Conservation (phyloP, 1,140 invertebrate species). For the Rhyzopertha dominica region DNA sequence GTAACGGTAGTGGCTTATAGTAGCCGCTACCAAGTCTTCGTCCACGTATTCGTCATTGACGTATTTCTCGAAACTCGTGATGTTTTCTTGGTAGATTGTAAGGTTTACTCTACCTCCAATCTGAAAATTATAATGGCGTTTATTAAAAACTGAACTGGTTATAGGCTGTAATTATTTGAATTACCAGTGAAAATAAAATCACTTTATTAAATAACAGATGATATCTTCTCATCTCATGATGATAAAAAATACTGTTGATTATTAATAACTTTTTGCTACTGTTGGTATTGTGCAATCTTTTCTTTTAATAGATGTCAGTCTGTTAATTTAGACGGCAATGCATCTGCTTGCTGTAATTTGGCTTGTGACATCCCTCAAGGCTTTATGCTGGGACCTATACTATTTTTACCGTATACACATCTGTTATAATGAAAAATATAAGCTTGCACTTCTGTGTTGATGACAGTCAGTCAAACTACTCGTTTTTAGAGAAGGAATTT, state of each 20-base stretch:
- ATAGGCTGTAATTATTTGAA: background rate
- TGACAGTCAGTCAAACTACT: too few species aligned
- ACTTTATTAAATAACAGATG: background rate
- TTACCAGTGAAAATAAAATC: background rate
- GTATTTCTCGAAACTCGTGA: slow-evolving; percentile 47
- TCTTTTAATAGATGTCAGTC: background rate
- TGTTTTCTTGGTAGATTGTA: slow-evolving; percentile 46
- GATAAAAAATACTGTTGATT: background rate
- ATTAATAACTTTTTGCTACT: background rate
- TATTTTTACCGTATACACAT: too few species aligned
- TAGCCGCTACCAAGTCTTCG: slow-evolving; percentile 38
- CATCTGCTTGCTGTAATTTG: too few species aligned
- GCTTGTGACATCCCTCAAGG: too few species aligned
- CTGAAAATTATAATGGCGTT: background rate
- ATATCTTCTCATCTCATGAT: background rate
- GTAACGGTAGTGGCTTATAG: slow-evolving; percentile 48
- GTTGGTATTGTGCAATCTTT: background rate
- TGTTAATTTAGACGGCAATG: too few species aligned
- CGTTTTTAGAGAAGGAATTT: too few species aligned
- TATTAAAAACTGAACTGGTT: background rate
- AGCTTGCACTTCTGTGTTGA: too few species aligned
- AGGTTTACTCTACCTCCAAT: slow-evolving; percentile 37
- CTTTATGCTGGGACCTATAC: too few species aligned
- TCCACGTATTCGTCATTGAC: slow-evolving; percentile 45
- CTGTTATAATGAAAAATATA: too few species aligned